Conservation (phyloP, 2,888 invertebrate genomes). For the Proisotoma minuta region DNA sequence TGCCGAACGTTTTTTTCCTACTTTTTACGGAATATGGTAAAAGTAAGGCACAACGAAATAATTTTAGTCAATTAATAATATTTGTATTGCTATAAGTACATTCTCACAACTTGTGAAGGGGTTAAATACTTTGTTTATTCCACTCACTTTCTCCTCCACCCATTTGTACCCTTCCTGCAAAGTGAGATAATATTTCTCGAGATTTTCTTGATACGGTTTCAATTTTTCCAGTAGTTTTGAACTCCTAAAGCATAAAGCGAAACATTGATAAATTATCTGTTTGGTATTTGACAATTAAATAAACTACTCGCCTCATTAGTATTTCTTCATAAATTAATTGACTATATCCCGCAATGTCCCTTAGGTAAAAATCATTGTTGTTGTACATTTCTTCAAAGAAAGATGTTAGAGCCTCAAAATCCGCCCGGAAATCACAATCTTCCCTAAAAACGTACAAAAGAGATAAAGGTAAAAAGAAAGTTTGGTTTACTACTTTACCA, state of each 20-base stretch:
- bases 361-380: slow-evolving; percentile 77
- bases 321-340: slow-evolving; percentile 70
- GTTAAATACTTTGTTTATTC: neutral
- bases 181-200: slow-evolving; percentile 38
- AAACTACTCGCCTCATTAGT: slow-evolving; percentile 56
- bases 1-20: too few relatives aligned
- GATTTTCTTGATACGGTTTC: slow-evolving; percentile 23
- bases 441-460: slow-evolving; percentile 45
- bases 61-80: too few relatives aligned
- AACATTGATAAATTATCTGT: too few relatives aligned
- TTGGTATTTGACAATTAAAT: too few relatives aligned
- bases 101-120: neutral
- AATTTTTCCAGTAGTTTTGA: neutral
- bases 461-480: slow-evolving; percentile 1
- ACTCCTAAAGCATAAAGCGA: too few relatives aligned
- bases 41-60: too few relatives aligned
- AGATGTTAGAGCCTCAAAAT: slow-evolving; percentile 63
- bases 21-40: too few relatives aligned
- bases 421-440: slow-evolving; percentile 61
- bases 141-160: slow-evolving; percentile 38
- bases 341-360: slow-evolving; percentile 67
- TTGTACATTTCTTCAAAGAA: slow-evolving; percentile 73
- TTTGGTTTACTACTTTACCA: neutral
- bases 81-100: neutral
- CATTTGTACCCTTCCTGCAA: slow-evolving; percentile 39